Percentiles rank a stretch among this genome's conserved stretches.
Conservation (phyloP, 1,140 invertebrate genomes). For the Phocides pigmalion region DNA sequence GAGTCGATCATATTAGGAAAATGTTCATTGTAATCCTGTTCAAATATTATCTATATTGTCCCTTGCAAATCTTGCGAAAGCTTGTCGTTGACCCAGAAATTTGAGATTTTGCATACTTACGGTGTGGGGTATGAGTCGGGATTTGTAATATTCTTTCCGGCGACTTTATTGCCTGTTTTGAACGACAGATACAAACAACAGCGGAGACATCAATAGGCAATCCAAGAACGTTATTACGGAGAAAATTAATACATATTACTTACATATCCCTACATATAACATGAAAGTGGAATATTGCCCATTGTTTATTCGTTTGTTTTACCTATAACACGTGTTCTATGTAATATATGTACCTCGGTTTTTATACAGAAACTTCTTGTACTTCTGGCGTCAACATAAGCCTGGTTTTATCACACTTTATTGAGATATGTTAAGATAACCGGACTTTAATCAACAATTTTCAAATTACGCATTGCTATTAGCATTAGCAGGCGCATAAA, state of each 20-base stretch:
- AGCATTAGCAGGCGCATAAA: no score
- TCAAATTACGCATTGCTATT: no score
- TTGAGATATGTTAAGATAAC: no score
- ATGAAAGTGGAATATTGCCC: no score
- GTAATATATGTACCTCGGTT: no score
- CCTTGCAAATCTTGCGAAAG: constrained; percentile 22
- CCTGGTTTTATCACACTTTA: no score
- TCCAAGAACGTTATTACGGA: constrained; percentile 17
- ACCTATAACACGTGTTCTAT: no score
- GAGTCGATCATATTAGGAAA: not conserved
- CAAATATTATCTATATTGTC: constrained; percentile 8
- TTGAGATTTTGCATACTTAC: constrained; percentile 32
- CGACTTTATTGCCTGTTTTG: constrained; percentile 28
- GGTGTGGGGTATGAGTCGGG: constrained; percentile 15
- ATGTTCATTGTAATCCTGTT: constrained; percentile 5
- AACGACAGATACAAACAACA: constrained; percentile 28
- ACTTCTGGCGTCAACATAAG: no score
- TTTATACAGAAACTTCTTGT: no score
- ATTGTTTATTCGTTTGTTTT: no score
- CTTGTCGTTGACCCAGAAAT: constrained; percentile 31
- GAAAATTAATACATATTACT: not conserved
- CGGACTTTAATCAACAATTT: no score
- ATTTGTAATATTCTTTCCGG: constrained; percentile 33
- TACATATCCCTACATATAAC: no score
- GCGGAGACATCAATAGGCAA: constrained; percentile 20